phyloP scores from a whole-genome alignment of 2,113 vertebrate genomes.

The Gymnocephalus cernua region DNA sequence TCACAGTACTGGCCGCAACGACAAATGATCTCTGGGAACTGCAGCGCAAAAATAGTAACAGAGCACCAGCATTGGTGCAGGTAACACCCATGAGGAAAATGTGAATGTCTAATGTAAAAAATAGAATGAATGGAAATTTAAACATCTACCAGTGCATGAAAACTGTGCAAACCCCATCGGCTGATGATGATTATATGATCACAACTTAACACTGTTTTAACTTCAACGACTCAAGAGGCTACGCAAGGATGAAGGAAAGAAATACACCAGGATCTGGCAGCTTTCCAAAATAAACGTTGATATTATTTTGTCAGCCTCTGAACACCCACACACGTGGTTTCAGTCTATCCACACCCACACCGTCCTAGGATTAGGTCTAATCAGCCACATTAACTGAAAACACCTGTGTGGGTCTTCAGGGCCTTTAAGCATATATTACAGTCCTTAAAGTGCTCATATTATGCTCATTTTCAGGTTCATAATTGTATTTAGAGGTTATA shows the following conservation, averaged over 20 bases:
- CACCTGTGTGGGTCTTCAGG: too few relatives aligned
- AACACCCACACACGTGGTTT: too few relatives aligned
- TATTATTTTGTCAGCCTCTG: too few relatives aligned
- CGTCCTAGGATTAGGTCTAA: too few relatives aligned
- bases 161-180: neutral
- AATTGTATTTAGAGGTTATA: too few relatives aligned
- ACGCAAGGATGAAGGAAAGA: neutral
- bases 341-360: too few relatives aligned
- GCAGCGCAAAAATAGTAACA: slow-evolving; percentile 20
- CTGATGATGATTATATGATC: neutral
- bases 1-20: neutral
- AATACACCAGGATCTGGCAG: neutral
- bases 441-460: neutral
- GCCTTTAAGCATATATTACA: too few relatives aligned
- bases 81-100: slow-evolving; percentile 13
- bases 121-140: neutral
- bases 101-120: neutral
- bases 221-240: neutral
- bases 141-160: too few relatives aligned
- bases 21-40: slow-evolving; percentile 28
- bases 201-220: neutral
- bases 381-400: too few relatives aligned
- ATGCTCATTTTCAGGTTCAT: too few relatives aligned
- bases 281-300: too few relatives aligned
- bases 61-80: neutral